Base-by-base conservation (phyloP, 2,797 vertebrate genomes). In the Coregonus sp. region DNA sequence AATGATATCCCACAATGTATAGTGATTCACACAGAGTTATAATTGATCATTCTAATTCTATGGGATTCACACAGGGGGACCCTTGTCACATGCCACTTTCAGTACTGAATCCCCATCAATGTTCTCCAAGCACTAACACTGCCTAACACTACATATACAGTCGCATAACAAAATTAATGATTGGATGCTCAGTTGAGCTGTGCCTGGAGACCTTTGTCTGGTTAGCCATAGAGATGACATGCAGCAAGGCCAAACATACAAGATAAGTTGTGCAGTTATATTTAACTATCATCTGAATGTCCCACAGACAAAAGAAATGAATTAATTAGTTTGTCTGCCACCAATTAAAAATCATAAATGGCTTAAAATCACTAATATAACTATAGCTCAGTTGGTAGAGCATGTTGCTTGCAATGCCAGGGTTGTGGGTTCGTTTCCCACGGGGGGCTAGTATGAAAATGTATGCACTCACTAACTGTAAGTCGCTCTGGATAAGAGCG, bases 201-300 rank as follows among this genome's bases (percentile, higher is more conserved):
- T 31, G 25, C 7, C 25, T 31, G 63, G 9, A 15, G 9, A 7
- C 3, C 70, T 72, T 72, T 29, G 50, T 72, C 25, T 74, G 31
- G 35, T 81, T 59, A 68, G 70, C 78, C 74, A 81, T 75, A 74
- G 52, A 51, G 73, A 56, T n/a, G 56, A 31, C 76, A 83, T 72
- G 78, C 82, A 80, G 70, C 73, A 29, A 76, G 76, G 81, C 82
- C 59, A 77, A 81, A 31, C 76, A 82, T 75, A 78, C 79, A 40
- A 40, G 40, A 9, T 40, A 9, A 9, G 7, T 40, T 40, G 40
- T 6, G 2, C 7, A 40, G 40, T 40, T 59, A 59, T 56, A 56
- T 59, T 59, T 59, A 59, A 59, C 18, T 56, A 76, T 76, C 90
- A 89, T 90, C 82, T 88, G 91, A 90, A 84, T 54, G 79, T 74